Evolutionary conservation across 2,797 vertebrate genomes (phyloP).

Genomic region (Phoebastria nigripes): DNA sequence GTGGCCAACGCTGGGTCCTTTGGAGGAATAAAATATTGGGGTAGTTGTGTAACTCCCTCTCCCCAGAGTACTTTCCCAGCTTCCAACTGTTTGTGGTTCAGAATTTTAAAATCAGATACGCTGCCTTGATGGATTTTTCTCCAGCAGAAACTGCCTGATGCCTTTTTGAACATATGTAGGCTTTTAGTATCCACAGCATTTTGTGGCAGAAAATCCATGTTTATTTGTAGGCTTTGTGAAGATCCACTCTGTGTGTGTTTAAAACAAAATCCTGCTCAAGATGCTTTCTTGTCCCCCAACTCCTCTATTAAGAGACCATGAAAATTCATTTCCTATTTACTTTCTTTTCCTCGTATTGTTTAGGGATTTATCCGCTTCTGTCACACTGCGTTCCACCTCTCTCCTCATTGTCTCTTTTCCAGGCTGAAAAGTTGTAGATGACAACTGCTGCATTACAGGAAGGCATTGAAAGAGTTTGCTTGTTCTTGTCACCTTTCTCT

Average conservation of each 20-base stretch:
- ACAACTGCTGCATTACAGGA: neutral
- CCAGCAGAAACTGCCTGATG: neutral
- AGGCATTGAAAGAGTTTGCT: neutral
- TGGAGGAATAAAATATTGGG: accelerated
- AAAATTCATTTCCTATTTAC: neutral
- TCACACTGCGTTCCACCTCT: neutral
- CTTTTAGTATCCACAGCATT: neutral
- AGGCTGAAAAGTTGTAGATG: neutral
- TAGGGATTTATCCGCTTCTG: neutral
- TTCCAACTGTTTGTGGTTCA: neutral
- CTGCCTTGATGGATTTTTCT: neutral
- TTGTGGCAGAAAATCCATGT: neutral
- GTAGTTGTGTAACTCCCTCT: neutral
- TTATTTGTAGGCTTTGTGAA: neutral
- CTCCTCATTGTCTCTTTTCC: neutral
- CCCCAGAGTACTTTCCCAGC: neutral
- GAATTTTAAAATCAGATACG: neutral
- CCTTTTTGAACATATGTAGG: neutral
- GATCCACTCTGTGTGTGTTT: neutral
- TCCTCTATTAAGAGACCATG: neutral
- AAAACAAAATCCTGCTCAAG: neutral
- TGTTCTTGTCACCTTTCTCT: neutral
- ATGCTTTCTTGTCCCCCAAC: neutral
- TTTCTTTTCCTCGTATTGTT: accelerated
- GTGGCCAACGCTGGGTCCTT: accelerated